Base-by-base conservation (phyloP, 2,888 invertebrate genomes). In the Carpatolechia fugitivella region DNA sequence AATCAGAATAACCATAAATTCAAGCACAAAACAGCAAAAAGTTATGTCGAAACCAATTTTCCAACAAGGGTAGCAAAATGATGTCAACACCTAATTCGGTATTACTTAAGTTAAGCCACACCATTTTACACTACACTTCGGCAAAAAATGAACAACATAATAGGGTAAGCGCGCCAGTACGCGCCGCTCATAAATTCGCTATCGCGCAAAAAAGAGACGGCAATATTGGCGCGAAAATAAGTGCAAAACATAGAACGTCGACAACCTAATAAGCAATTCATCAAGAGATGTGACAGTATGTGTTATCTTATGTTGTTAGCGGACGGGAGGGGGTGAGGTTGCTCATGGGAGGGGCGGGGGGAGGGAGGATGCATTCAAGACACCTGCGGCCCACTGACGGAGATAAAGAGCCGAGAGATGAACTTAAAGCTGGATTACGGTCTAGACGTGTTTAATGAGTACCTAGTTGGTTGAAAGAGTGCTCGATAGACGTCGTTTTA, bases 261-360 rank as follows among this genome's bases (percentile, higher is more conserved):
- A 81, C 82, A 80, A 82, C 80, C 80, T 85, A 85, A 85, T 84
- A 82, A 82, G 82, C 83, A 81, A 86, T 86, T 87, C 85, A 87
- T 87, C 86, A 87, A 72, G 72, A 60, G 73, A 77, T 80, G 82
- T 85, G 85, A 86, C 85, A 83, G 82, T 80, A 68, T 75, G 73
- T 83, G 83, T 83, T 85, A 80, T 80, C 80, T 76, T 69, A 60
- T 54, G 61, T 64, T 67, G 70, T 62, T 60, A 56, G 59, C 44
- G 63, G 63, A 51, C 50, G 59, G 55, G 52, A 54, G 56, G 56
- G 33, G 58, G 58, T 56, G 50, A 30, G 41, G 58, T 54, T 53
- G 56, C 58, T 44, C 52, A 55, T 57, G 58, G 58, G 20, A n/a
- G 24, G 5, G 63, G 49, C 61, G 58, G 58, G 58, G 50, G 52